Evolutionary conservation across 2,113 vertebrate genomes (phyloP), one percentile per base, ranked within the genome.

Genomic region (Erpornis zantholeuca): DNA sequence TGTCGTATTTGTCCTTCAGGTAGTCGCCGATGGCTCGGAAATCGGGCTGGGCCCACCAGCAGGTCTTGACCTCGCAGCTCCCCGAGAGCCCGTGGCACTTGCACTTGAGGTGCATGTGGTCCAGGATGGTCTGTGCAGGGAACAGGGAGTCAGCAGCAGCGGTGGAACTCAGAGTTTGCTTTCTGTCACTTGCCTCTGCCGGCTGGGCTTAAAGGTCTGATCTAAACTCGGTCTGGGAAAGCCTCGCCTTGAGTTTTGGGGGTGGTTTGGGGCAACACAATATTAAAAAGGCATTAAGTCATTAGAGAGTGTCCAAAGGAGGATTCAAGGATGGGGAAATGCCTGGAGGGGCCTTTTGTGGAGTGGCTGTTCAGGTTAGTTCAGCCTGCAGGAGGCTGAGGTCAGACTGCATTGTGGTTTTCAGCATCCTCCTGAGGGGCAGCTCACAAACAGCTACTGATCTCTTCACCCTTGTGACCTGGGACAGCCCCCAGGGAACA

Each of bases 1-100:
- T 99, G 99, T 99, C 99, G 1, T 99, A 99, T 91, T 99, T 99
- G 93, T 99, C 99, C 96, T 99, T 99, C 96, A 99, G 98, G 98
- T 99, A 99, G 97, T 99, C 99, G 2, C 99, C 99, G 17, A 99
- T 98, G 53, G 98, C 98, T 7, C 99, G 98, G 97, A 99, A 99
- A 90, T 99, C 99, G 0, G 99, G 99, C 97, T 99, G 99, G 2
- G 99, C 99, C 99, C 99, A 99, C 99, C 99, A 99, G 94, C 99
- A 99, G 1, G 99, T 99, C 98, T 99, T 99, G 57, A 99, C 99
- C 97, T 99, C 99, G 2, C 99, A 99, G 98, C 99, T 99, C 33
- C 99, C 99, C 0, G 99, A 99, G 89, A 99, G 98, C 44, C 99
- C 99, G 10, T 99, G 99, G 73, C 99, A 99, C 81, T 99, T 99